These are phyloP conservation scores for Myiopsitta monachus DNA, from an alignment of 2,113 vertebrate species.

Conservation along the genomic window DNA sequence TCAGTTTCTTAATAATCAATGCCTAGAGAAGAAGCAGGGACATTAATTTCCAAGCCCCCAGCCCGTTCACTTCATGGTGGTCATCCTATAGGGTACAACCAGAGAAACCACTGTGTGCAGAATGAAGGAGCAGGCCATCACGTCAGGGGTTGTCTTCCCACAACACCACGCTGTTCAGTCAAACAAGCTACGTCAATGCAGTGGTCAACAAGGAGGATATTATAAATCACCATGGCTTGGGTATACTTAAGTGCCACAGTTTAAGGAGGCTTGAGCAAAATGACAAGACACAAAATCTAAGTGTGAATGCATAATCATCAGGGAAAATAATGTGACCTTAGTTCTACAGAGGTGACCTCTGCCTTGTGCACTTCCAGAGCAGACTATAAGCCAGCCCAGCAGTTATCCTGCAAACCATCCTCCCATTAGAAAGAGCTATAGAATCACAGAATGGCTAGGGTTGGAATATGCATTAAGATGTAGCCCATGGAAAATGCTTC, in stretches of 20 bases:
- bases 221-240: neutral
- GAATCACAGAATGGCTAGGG: neutral
- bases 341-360: neutral
- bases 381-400: neutral
- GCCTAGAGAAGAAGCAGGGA: neutral
- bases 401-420: neutral
- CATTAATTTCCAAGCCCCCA: neutral
- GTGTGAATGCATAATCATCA: neutral
- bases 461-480: neutral
- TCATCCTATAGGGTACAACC: neutral
- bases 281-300: neutral
- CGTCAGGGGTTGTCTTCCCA: neutral
- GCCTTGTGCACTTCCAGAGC: neutral
- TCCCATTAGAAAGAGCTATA: neutral
- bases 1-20: neutral
- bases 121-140: neutral
- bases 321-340: neutral
- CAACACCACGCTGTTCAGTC: neutral
- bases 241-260: neutral
- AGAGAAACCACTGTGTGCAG: neutral
- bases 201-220: neutral
- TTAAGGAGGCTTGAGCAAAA: neutral
- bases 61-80: neutral
- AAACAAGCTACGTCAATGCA: neutral
- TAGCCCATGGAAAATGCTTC: neutral